phyloP scores from a whole-genome alignment of 2,888 invertebrate genomes.

The Pyrrhosoma nymphula region DNA sequence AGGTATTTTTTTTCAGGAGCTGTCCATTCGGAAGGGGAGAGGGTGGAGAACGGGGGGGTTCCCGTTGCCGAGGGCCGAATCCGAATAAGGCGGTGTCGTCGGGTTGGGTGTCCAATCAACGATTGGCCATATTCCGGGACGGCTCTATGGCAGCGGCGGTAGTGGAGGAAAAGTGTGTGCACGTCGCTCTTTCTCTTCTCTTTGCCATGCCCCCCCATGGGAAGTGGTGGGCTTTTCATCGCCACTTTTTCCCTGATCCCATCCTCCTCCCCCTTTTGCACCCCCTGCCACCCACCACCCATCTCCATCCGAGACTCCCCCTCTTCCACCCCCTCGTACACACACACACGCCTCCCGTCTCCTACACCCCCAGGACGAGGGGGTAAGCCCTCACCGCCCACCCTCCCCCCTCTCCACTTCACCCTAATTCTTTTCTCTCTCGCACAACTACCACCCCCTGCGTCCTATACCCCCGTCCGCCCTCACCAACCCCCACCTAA shows the following conservation, averaged over 20 bases:
- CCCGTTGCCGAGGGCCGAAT: neutral
- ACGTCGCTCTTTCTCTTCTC: neutral
- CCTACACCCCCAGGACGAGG: neutral
- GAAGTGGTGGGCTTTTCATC: slow-evolving; percentile 45
- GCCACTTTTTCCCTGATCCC: neutral
- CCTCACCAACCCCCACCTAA: neutral
- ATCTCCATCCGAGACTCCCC: neutral
- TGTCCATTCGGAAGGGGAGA: neutral
- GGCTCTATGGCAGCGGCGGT: neutral
- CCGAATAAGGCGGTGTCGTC: slow-evolving; percentile 8
- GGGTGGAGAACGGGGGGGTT: neutral
- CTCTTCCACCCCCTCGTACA: neutral
- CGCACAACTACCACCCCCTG: neutral
- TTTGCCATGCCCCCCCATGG: neutral
- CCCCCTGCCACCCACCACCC: neutral
- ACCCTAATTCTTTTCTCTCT: slow-evolving; percentile 21
- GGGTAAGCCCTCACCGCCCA: neutral
- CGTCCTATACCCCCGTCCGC: neutral
- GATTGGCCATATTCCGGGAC: slow-evolving; percentile 46
- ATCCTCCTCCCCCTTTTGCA: neutral
- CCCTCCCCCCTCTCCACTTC: neutral
- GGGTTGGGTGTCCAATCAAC: slow-evolving; percentile 47
- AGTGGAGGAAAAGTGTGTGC: slow-evolving; percentile 2
- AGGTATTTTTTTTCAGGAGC: neutral
- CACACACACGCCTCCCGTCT: neutral